These are phyloP conservation scores for Cacatua alba DNA, from an alignment of 2,113 vertebrate genomes.

Conservation along the genomic window DNA sequence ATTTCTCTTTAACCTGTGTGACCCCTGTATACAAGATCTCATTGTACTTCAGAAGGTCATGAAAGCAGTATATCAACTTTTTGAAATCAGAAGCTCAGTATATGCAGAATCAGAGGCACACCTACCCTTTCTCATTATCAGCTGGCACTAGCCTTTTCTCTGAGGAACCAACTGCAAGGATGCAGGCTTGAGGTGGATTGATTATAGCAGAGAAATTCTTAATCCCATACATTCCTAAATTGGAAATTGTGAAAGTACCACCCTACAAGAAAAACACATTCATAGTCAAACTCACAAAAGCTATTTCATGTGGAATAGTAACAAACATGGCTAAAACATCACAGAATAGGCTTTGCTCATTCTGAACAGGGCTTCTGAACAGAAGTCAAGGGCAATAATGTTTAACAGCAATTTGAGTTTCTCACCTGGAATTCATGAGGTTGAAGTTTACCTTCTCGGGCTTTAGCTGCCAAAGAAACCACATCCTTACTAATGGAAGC, in stretches of 20 bases:
- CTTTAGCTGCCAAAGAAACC: constrained; percentile 84
- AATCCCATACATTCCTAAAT: constrained; percentile 98
- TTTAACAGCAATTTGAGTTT: accelerated
- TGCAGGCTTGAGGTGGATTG: constrained; percentile 97
- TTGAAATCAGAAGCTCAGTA: background rate
- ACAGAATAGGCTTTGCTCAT: background rate
- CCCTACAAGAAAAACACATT: constrained; percentile 76
- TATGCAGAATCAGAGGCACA: background rate
- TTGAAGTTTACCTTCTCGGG: constrained; percentile 93
- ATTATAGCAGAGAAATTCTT: constrained; percentile 99
- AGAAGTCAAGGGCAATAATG: background rate
- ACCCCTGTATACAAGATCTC: background rate
- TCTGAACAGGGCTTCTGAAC: background rate
- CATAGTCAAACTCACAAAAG: background rate
- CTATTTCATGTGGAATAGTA: background rate
- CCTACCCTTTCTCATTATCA: constrained; percentile 94
- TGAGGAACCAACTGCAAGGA: constrained; percentile 92
- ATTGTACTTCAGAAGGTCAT: background rate
- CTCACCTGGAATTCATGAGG: constrained; percentile 96
- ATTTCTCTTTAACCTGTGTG: background rate
- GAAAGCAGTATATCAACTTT: background rate
- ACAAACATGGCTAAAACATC: background rate
- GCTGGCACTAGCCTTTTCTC: constrained; percentile 90
- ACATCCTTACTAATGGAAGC: constrained; percentile 88
- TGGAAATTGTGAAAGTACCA: constrained; percentile 97